Base-by-base conservation (phyloP, 2,797 vertebrate genomes). In the Bradypodion ventrale region DNA sequence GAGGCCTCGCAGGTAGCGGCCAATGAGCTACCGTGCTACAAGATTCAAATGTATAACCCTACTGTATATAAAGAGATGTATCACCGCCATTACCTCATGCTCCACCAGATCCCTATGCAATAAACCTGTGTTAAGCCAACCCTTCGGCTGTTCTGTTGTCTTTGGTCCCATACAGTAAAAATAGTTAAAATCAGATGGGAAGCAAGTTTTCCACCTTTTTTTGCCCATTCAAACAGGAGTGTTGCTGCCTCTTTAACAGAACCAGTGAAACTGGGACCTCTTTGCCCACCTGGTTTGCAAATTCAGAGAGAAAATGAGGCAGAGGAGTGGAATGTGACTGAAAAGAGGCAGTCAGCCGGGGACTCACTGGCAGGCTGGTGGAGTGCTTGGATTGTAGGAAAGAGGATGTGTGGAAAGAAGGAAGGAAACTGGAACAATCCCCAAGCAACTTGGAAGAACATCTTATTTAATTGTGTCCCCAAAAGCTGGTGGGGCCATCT, bases 201-300 rank as follows among this genome's bases (percentile, higher is more conserved):
- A 59, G 25, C 3, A 12, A 32, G 5, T 35, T n/a, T 46, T 62
- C 10, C 35, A 5, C 42, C 52, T 52, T 70, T 23, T 27, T 32
- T 27, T 4, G 13, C 10, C 15, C 13, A 37, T 15, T 40, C 44
- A 42, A 40, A 10, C 63, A 19, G 29, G 37, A 42, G 60, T 62
- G 37, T 32, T 40, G 35, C 23, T 56, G 13, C 21, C 37, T 62
- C 46, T 70, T 2, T 65, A 9, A 62, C 6, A 49, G 66, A 74
- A 56, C 52, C 27, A 49, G 16, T 5, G 13, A 52, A 6, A n/a
- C 62, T 66, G 3, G 62, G 10, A 42, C 12, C 27, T 42, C 27
- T 65, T 56, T 78, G 46, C 46, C 75, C 62, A 59, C 49, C 63
- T 76, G 84, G 74, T 77, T 60, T 73, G 66, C 44, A 78, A 65